A percentile compares a stretch with the other conserved stretches of the same genome.
Evolutionary conservation across 2,888 invertebrate genomes (phyloP).

Genomic region (Lymantria dispar): DNA sequence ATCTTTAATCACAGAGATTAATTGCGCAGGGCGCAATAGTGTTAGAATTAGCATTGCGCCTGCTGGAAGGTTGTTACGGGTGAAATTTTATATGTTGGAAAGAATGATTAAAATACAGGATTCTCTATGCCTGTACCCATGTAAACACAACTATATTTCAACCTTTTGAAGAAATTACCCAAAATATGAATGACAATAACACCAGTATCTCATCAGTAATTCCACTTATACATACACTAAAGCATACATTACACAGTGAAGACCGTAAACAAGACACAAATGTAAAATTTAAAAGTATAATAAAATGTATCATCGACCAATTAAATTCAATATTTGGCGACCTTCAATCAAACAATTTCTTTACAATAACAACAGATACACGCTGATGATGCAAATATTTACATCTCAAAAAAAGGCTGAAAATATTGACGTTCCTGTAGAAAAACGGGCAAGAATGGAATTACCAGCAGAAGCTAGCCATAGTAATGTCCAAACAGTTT

Average conservation of each 20-base stretch:
- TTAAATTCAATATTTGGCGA: conserved; percentile 19
- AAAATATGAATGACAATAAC: conserved; percentile 20
- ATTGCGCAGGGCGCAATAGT: too few relatives aligned
- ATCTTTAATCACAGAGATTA: too few relatives aligned
- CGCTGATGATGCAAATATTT: neutral
- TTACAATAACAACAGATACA: neutral
- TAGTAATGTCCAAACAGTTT: too few relatives aligned
- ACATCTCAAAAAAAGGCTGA: neutral
- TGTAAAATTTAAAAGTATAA: conserved; percentile 19
- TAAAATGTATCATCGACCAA: conserved; percentile 17
- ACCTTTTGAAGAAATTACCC: conserved; percentile 26
- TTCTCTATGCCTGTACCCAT: conserved; percentile 12
- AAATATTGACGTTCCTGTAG: too few relatives aligned
- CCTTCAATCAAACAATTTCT: conserved; percentile 11
- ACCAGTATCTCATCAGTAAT: conserved; percentile 28
- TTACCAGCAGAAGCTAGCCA: too few relatives aligned
- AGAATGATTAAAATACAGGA: conserved; percentile 13
- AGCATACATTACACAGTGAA: conserved; percentile 15
- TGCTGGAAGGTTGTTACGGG: too few relatives aligned
- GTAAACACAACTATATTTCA: conserved; percentile 12
- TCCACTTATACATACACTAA: conserved; percentile 11
- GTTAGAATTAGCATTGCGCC: too few relatives aligned
- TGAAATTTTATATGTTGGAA: conserved; percentile 10
- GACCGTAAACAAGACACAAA: too few relatives aligned
- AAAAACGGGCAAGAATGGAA: too few relatives aligned